Conservation (phyloP, 2,888 invertebrate genomes). For the Sarcophaga subvicina region DNA sequence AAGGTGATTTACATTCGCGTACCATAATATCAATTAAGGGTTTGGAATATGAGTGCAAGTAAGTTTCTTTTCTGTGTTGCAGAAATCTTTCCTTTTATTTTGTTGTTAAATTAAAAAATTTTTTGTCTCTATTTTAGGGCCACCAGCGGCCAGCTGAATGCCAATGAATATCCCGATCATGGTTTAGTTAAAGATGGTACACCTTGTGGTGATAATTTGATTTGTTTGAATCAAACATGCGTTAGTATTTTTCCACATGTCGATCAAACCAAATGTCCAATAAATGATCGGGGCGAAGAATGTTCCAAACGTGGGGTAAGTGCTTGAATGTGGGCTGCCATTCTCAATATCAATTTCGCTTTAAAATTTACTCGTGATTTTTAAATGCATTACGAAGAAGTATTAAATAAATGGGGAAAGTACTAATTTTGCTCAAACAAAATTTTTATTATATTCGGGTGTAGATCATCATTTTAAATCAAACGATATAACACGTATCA, state of each 20-base stretch:
- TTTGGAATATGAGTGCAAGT: conserved; percentile 98
- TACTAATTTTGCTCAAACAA: no score
- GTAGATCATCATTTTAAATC: no score
- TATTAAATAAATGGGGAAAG: no score
- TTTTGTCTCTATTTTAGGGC: conserved; percentile 83
- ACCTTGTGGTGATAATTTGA: conserved; percentile 94
- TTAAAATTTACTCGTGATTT: not conserved
- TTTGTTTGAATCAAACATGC: conserved; percentile 97
- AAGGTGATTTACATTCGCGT: conserved; percentile 92
- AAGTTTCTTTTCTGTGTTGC: conserved; percentile 81
- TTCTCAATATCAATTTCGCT: not conserved
- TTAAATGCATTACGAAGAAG: no score
- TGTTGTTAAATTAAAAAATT: not conserved
- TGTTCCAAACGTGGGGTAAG: conserved; percentile 98
- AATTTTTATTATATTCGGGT: no score
- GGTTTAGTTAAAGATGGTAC: conserved; percentile 97
- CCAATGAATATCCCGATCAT: conserved; percentile 87
- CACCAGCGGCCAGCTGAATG: conserved; percentile 86
- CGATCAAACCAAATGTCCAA: conserved; percentile 94
- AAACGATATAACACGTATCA: no score
- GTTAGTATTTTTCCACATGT: conserved; percentile 92
- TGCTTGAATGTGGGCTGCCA: conserved; percentile 72
- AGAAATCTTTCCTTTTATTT: not conserved
- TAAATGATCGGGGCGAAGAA: conserved; percentile 92
- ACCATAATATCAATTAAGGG: conserved; percentile 95